These are phyloP conservation scores for Anguilla rostrata DNA, from an alignment of 2,113 vertebrate species.

Conservation along the genomic window DNA sequence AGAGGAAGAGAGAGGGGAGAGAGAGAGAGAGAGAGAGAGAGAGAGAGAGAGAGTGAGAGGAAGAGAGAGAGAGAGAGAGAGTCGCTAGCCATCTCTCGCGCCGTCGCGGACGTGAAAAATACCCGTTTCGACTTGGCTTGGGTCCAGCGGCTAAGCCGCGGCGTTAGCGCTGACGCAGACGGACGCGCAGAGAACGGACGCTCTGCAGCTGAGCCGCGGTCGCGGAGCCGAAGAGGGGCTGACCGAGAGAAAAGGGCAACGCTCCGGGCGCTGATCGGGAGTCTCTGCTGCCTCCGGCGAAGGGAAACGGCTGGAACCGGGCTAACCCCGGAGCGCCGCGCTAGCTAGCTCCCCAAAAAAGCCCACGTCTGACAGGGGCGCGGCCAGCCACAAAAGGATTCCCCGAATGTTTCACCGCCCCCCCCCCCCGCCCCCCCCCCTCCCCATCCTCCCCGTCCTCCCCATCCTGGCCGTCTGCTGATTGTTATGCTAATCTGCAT, in stretches of 20 bases:
- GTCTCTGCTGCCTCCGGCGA: too few species aligned
- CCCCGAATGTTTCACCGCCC: constrained; percentile 15
- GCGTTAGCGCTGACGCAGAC: not conserved
- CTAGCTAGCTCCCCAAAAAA: not conserved
- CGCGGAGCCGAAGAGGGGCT: too few species aligned
- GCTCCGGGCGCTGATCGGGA: not conserved
- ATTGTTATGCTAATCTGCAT: constrained; percentile 70
- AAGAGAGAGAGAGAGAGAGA: too few species aligned
- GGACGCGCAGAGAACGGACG: too few species aligned
- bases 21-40: too few species aligned
- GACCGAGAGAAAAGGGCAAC: too few species aligned
- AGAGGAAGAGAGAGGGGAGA: too few species aligned
- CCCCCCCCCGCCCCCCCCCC: constrained; percentile 22
- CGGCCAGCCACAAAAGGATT: constrained; percentile 14
- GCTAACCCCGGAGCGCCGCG: not conserved
- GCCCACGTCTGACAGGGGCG: not conserved
- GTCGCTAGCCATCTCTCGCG: not conserved
- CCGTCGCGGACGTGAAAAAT: not conserved
- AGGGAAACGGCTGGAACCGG: too few species aligned
- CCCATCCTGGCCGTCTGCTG: constrained; percentile 14
- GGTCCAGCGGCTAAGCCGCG: not conserved
- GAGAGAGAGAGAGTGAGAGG: too few species aligned
- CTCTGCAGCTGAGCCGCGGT: too few species aligned
- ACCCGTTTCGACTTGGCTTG: not conserved
- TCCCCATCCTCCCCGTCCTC: not conserved